These are phyloP conservation scores for Dicycla oo DNA, from an alignment of 2,888 invertebrate species.

Conservation along the genomic window DNA sequence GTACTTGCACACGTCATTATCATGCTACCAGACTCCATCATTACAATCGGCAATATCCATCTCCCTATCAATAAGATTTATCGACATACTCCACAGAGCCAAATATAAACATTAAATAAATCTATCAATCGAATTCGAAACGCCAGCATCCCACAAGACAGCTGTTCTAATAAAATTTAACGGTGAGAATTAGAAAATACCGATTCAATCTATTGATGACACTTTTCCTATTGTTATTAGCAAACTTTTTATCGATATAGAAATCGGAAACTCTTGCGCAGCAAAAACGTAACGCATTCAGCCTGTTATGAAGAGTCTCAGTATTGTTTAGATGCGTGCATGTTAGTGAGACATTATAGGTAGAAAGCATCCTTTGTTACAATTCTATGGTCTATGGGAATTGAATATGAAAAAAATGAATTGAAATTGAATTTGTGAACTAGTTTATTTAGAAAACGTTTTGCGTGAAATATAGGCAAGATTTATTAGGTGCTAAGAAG, in stretches of 20 bases:
- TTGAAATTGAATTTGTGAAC: too few relatives aligned
- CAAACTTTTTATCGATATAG: slow-evolving; percentile 58
- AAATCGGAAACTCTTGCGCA: slow-evolving; percentile 56
- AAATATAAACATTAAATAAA: not conserved
- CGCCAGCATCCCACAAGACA: slow-evolving; percentile 1
- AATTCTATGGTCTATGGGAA: slow-evolving; percentile 34
- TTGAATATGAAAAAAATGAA: too few relatives aligned
- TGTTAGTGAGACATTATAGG: slow-evolving; percentile 9
- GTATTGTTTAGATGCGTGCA: slow-evolving; percentile 49
- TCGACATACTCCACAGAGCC: not conserved
- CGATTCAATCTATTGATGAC: slow-evolving; percentile 45
- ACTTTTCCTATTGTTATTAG: slow-evolving; percentile 64
- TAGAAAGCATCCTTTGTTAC: slow-evolving; percentile 50
- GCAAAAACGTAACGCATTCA: slow-evolving; percentile 44
- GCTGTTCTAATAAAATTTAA: slow-evolving; percentile 13
- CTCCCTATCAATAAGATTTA: not conserved
- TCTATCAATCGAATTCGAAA: slow-evolving; percentile 23
- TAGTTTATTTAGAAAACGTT: slow-evolving; percentile 5
- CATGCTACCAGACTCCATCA: not conserved
- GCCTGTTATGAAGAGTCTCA: slow-evolving; percentile 26
- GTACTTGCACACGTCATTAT: not conserved
- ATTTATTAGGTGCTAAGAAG: not conserved
- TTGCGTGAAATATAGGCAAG: not conserved
- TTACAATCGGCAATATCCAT: not conserved
- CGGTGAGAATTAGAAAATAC: slow-evolving; percentile 63